Conservation (phyloP, 2,113 vertebrate genomes). For the Phaethon lepturus region DNA sequence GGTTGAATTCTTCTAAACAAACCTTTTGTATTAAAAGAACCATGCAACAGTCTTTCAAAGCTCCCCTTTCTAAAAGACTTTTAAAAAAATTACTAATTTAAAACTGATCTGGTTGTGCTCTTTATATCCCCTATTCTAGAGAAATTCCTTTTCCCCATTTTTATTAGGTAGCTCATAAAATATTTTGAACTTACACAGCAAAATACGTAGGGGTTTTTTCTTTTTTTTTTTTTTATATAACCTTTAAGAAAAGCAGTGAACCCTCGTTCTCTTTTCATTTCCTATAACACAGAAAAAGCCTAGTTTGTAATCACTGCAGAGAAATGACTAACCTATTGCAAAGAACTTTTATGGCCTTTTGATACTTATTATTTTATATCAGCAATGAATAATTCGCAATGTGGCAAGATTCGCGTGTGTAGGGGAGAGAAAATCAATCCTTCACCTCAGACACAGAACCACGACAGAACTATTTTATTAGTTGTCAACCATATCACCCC, state of each 20-base stretch:
- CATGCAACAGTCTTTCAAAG: not conserved
- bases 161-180: not conserved
- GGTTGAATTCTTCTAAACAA: not conserved
- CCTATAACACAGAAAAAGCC: not conserved
- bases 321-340: not conserved
- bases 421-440: not conserved
- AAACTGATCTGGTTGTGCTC: not conserved
- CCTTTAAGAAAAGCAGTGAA: not conserved
- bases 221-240: rapidly evolving
- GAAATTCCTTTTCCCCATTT: not conserved
- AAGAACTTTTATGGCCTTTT: not conserved
- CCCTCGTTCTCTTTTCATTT: not conserved
- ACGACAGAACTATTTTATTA: not conserved
- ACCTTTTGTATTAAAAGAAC: not conserved
- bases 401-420: not conserved
- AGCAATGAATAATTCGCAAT: not conserved
- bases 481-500: not conserved
- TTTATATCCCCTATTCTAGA: not conserved
- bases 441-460: not conserved
- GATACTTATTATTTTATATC: not conserved
- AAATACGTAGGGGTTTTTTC: not conserved
- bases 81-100: not conserved
- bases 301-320: not conserved
- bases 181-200: not conserved
- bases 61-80: not conserved